Conservation (phyloP, 2,113 vertebrate genomes). For the Laticauda laticaudata region DNA sequence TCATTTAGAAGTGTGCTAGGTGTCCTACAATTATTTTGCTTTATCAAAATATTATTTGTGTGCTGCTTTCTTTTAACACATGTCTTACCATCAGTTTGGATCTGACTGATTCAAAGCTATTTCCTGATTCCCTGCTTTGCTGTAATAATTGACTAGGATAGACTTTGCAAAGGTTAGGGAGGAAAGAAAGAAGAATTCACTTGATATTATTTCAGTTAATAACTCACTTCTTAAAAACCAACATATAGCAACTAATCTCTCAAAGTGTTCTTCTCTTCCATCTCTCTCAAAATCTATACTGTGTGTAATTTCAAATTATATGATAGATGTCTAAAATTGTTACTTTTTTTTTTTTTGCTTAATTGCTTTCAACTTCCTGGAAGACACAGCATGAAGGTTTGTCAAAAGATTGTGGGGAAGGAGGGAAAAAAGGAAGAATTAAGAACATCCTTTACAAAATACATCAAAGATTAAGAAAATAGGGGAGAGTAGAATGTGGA, state of each 20-base stretch:
- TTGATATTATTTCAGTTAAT: slow-evolving; percentile 75
- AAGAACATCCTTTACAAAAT: slow-evolving; percentile 67
- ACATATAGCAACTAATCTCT: slow-evolving; percentile 74
- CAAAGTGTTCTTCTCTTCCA: slow-evolving; percentile 70
- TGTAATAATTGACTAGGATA: slow-evolving; percentile 75
- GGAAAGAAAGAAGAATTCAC: slow-evolving; percentile 55
- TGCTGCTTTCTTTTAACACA: slow-evolving; percentile 74
- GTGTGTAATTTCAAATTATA: slow-evolving; percentile 74
- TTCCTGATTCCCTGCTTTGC: slow-evolving; percentile 72
- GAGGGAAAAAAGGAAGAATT: slow-evolving; percentile 52
- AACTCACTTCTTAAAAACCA: slow-evolving; percentile 74
- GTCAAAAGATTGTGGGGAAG: slow-evolving; percentile 68
- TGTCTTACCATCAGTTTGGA: slow-evolving; percentile 72
- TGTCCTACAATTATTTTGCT: neutral
- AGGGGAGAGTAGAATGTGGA: slow-evolving; percentile 55
- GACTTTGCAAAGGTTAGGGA: slow-evolving; percentile 69
- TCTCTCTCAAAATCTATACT: slow-evolving; percentile 65
- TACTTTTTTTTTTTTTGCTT: slow-evolving; percentile 66
- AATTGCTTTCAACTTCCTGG: slow-evolving; percentile 71
- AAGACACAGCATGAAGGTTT: slow-evolving; percentile 69
- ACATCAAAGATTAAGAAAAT: slow-evolving; percentile 44
- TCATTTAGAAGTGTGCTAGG: neutral
- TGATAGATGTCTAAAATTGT: slow-evolving; percentile 68
- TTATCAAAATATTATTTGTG: neutral
- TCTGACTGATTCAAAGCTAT: slow-evolving; percentile 74